Base-by-base conservation (phyloP, 2,797 vertebrate species). In the Semaprochilodus insignis region DNA sequence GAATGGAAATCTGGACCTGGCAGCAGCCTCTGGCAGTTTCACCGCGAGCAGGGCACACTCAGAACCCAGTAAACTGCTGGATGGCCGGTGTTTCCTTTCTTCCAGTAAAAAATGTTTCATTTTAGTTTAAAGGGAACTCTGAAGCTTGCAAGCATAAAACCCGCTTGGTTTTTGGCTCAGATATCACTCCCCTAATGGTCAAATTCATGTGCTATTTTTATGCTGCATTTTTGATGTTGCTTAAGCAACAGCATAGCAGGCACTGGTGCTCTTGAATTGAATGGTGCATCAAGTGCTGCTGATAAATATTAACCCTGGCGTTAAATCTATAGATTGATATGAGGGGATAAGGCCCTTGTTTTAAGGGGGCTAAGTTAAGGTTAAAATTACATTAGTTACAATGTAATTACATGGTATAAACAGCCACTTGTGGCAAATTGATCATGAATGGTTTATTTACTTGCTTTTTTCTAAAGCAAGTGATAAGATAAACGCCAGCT, bases 111-210 rank as follows among this genome's bases (percentile, higher is more conserved):
- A n/a, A 69, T 6, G 10, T 51, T 71, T 16, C 13, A 15, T 71
- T 71, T 51, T 6, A 51, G 21, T 85, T 88, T 69, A 84, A 89
- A 88, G 86, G 78, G 79, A 83, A 87, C 84, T 84, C 87, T 87
- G 57, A 78, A 70, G 44, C 81, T 83, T 83, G 84, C 85, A 82
- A 85, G 89, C 86, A 85, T 90, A 86, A 91, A 92, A 17, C 1
- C 4, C 23, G 19, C 25, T 88, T 88, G 83, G 81, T 85, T 91
- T 88, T 88, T 74, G 81, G 88, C 85, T 89, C 81, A 78, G 62
- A 88, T 88, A 65, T 69, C 51, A 81, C 87, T 88, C 51, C 44
- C 71, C 83, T 87, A 91, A 89, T 84, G 76, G 74, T 84, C 77
- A 52, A 69, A 87, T 87, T 83, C 82, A 84, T 69, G 80, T 65